Percentiles rank a stretch among this genome's conserved stretches.
phyloP scores from a whole-genome alignment of 2,797 vertebrate species.

The Cyprinodon diabolis region DNA sequence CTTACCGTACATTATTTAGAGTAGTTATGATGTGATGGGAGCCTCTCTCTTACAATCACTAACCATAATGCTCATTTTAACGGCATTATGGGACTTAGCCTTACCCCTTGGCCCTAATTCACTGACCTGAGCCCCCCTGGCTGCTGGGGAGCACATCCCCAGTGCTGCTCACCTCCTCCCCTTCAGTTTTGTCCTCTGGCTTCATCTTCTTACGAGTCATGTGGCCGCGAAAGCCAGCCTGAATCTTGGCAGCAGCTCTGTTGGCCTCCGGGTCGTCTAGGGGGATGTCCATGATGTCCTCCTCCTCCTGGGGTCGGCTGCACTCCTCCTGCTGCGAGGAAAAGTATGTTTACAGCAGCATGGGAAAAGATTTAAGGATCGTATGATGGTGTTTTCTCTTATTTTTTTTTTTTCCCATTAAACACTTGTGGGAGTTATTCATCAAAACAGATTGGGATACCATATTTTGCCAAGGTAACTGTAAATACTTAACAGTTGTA shows the following conservation, averaged over 20 bases:
- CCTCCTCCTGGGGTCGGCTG: constrained; percentile 89
- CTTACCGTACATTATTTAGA: constrained; percentile 50
- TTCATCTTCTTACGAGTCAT: constrained; percentile 99
- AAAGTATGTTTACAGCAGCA: constrained; percentile 12
- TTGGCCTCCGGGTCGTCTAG: constrained; percentile 96
- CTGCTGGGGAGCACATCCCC: constrained; percentile 78
- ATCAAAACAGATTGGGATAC: constrained; percentile 25
- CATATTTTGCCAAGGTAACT: constrained; percentile 31
- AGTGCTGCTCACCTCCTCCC: constrained; percentile 91
- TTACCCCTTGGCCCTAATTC: constrained; percentile 59
- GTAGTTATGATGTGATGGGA: constrained; percentile 19
- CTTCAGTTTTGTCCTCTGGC: constrained; percentile 89
- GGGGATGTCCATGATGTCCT: constrained; percentile 97
- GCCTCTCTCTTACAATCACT: constrained; percentile 39
- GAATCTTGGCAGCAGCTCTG: constrained; percentile 97
- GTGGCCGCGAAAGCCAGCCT: constrained; percentile 97
- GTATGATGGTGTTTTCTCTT: constrained; percentile 10
- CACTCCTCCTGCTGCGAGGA: constrained; percentile 85
- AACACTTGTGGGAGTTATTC: constrained; percentile 21
- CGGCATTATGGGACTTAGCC: constrained; percentile 52
- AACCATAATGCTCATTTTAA: constrained; percentile 48
- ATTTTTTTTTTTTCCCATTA: neutral
- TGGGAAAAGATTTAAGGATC: constrained; percentile 13
- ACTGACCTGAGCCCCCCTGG: constrained; percentile 80
- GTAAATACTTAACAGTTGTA: constrained; percentile 7